Conservation (phyloP, 2,888 invertebrate species). For the Glaucopsyche alexis region DNA sequence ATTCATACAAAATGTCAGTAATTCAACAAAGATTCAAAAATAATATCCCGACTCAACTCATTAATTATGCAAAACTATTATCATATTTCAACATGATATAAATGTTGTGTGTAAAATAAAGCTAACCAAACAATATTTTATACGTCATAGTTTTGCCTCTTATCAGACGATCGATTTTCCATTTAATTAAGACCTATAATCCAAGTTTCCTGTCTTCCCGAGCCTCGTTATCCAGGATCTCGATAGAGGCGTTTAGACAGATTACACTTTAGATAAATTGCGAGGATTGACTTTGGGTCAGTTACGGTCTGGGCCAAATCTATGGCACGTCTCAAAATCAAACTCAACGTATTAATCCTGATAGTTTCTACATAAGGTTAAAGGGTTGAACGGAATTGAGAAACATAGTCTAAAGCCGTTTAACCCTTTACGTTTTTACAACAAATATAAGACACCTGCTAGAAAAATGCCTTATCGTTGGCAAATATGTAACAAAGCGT, state of each 20-base stretch:
- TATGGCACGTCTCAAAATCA: neutral
- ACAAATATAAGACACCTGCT: too few relatives aligned
- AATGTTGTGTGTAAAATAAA: too few relatives aligned
- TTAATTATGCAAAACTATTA: neutral
- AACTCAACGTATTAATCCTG: neutral
- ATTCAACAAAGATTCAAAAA: neutral
- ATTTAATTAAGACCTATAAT: slow-evolving; percentile 13
- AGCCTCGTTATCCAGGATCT: slow-evolving; percentile 20
- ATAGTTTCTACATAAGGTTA: neutral
- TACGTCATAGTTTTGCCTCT: neutral
- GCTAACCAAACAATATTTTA: too few relatives aligned
- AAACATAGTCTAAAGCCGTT: too few relatives aligned
- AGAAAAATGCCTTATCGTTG: too few relatives aligned
- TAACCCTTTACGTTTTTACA: too few relatives aligned
- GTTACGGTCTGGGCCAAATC: slow-evolving; percentile 1
- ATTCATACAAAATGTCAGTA: neutral
- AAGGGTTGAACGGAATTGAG: neutral
- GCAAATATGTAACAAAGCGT: too few relatives aligned
- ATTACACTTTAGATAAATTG: slow-evolving; percentile 24
- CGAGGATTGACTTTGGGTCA: slow-evolving; percentile 15
- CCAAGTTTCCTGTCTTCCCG: slow-evolving; percentile 17
- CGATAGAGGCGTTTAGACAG: slow-evolving; percentile 16
- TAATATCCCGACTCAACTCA: neutral
- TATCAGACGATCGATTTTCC: slow-evolving; percentile 1
- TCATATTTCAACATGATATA: neutral